phyloP scores from a whole-genome alignment of 2,113 vertebrate species.

The Stictonetta naevosa region DNA sequence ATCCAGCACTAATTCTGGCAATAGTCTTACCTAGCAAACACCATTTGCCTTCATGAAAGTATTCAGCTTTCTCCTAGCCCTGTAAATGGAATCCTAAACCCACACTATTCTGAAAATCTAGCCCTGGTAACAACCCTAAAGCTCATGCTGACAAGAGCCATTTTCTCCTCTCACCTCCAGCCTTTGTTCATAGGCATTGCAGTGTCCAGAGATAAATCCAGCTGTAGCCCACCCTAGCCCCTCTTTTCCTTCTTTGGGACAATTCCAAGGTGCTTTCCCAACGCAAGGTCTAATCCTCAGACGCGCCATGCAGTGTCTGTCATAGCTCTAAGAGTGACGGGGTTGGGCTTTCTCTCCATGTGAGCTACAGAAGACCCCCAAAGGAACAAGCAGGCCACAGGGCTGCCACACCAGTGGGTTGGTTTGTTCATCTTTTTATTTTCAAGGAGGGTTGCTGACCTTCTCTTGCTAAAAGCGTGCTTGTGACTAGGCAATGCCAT shows the following conservation, averaged over 20 bases:
- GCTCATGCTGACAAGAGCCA: neutral
- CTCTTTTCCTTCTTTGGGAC: too few relatives aligned
- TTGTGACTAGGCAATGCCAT: neutral
- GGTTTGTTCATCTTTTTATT: neutral
- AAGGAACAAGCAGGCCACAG: neutral
- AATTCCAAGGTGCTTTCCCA: neutral
- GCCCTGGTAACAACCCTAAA: neutral
- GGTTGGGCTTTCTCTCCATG: neutral
- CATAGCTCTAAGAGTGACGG: neutral
- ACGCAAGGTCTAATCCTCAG: rapidly evolving
- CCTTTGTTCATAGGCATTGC: neutral
- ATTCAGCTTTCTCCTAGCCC: neutral
- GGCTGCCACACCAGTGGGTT: neutral
- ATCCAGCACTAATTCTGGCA: neutral
- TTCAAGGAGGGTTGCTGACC: neutral
- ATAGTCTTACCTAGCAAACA: neutral
- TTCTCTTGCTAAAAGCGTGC: neutral
- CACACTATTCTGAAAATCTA: neutral
- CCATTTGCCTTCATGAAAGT: neutral
- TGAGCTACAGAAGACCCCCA: neutral
- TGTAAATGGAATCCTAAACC: neutral
- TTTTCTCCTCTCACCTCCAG: neutral
- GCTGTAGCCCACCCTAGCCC: rapidly evolving
- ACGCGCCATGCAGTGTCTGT: neutral
- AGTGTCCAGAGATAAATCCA: neutral